A percentile compares a stretch with the other conserved stretches of the same genome.
Conservation (phyloP, 2,113 vertebrate genomes). For the Strigops habroptila region DNA sequence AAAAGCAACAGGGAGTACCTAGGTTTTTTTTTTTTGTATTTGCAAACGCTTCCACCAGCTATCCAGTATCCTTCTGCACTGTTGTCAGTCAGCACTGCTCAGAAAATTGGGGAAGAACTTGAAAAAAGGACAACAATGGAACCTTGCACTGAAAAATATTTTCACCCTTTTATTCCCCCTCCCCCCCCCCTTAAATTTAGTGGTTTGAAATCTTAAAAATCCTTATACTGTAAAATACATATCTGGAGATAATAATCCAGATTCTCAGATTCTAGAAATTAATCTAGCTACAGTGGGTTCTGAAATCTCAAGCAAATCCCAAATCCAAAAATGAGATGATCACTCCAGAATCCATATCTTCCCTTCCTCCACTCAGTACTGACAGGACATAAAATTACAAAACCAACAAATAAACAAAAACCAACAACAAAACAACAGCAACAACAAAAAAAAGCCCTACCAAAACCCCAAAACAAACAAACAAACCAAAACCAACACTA, state of each 20-base stretch:
- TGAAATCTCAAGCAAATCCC: not conserved
- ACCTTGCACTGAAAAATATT: not conserved
- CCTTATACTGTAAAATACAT: not conserved
- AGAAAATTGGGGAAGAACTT: not conserved
- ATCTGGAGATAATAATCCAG: not conserved
- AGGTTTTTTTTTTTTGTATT: not conserved
- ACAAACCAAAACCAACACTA: not conserved
- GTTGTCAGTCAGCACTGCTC: not conserved
- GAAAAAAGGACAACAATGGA: not conserved
- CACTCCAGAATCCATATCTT: not conserved
- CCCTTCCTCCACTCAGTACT: not conserved
- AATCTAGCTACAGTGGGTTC: not conserved
- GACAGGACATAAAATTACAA: not conserved
- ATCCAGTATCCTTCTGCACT: not conserved
- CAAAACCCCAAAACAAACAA: not conserved
- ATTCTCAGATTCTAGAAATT: not conserved
- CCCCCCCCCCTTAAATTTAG: not conserved
- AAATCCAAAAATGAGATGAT: not conserved
- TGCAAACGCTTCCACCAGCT: not conserved
- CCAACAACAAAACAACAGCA: too few relatives aligned
- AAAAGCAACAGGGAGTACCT: not conserved
- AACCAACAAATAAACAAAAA: not conserved
- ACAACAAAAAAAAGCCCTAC: too few relatives aligned
- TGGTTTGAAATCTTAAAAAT: not conserved
- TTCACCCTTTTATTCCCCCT: not conserved